Evolutionary conservation across 2,888 invertebrate genomes (phyloP), one percentile per base, ranked within the genome.

Genomic region (Ophion ellenae): DNA sequence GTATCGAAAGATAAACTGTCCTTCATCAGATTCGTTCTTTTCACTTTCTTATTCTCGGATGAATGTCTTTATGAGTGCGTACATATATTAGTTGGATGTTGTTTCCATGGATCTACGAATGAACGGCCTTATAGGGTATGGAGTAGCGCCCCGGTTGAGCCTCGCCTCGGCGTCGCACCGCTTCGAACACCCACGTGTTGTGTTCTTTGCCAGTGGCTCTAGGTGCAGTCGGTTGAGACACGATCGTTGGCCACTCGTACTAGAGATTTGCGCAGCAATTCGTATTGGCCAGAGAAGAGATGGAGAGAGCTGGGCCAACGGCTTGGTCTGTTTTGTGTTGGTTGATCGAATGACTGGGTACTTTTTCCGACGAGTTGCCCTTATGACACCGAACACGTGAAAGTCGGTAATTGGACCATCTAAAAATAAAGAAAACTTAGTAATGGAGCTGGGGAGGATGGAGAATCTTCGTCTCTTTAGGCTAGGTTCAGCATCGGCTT

Each of bases 111-210:
- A 77, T 84, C 78, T 86, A 86, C 77, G 85, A 86, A 84, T 81
- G 80, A 83, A 89, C 85, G 87, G 85, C 93, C 93, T 88, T 93
- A 92, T 93, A 92, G 89, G 93, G 93, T 89, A 89, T 90, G 90
- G 92, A 91, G 91, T 91, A 92, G 83, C 77, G 59, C 76, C 71
- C 40, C 61, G 78, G 61, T 63, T 53, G 79, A 83, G 83, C 45
- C 89, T 88, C 91, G 87, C 87, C 90, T 88, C 89, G 87, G 86
- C 90, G 89, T 75, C 90, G 90, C 88, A 89, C 90, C 89, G 90
- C 90, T 92, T 91, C 78, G 89, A 90, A 87, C 92, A 90, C 92
- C 91, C 92, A 92, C 92, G 90, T 90, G 89, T 75, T 64, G 61
- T 84, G 77, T 87, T 77, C 53, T 81, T 40, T 71, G 79, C 80